Evolutionary conservation across 2,888 invertebrate species (phyloP).

Genomic region (Melitaea athalia): DNA sequence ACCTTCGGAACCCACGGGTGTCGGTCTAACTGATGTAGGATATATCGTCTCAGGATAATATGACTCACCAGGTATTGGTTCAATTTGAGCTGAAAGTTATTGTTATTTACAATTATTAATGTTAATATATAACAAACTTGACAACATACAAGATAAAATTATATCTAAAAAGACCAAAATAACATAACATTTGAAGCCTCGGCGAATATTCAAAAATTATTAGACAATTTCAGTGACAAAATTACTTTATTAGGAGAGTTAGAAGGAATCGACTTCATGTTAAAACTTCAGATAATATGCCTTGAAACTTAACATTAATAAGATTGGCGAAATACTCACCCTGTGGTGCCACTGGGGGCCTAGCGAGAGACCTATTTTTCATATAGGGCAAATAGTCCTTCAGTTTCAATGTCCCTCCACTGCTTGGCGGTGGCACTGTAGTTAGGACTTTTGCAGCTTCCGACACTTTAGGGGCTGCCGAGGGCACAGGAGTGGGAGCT

Average conservation of each 20-base stretch:
- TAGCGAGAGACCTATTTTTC: constrained; percentile 71
- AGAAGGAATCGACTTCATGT: no score
- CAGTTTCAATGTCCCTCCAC: constrained; percentile 84
- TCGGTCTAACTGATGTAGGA: constrained; percentile 85
- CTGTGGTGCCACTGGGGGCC: constrained; percentile 57
- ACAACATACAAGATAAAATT: neutral
- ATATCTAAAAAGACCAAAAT: neutral
- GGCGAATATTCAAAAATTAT: no score
- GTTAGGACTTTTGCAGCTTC: constrained; percentile 41
- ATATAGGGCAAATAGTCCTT: constrained; percentile 94
- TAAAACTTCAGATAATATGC: neutral
- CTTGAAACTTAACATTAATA: neutral
- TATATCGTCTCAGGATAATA: constrained; percentile 77
- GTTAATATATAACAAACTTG: neutral
- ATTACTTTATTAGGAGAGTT: no score
- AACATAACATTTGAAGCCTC: no score
- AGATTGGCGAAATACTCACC: constrained; percentile 45
- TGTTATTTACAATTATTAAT: neutral
- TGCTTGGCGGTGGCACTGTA: constrained; percentile 38
- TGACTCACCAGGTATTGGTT: constrained; percentile 57
- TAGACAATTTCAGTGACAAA: no score
- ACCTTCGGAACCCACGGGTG: constrained; percentile 88
- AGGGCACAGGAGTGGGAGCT: constrained; percentile 33
- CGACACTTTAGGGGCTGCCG: constrained; percentile 42
- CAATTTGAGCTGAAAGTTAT: constrained; percentile 55